A percentile compares a stretch with the other conserved stretches of the same genome.
These are phyloP conservation scores for Ranitomeya imitator DNA, from an alignment of 2,113 vertebrate species.

Conservation along the genomic window DNA sequence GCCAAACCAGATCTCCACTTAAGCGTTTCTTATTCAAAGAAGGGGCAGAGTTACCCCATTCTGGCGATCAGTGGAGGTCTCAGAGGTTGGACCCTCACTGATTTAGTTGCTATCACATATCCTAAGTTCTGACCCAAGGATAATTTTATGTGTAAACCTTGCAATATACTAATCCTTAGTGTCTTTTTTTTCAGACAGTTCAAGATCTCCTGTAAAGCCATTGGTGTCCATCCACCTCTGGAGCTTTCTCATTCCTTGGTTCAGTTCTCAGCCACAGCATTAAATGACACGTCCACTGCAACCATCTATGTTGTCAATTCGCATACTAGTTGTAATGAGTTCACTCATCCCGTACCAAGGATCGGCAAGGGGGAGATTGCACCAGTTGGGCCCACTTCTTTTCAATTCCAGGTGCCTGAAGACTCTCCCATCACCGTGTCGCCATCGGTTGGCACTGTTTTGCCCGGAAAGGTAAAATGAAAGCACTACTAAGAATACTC, in stretches of 20 bases:
- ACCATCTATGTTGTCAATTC: slow-evolving; percentile 74
- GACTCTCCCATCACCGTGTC: slow-evolving; percentile 76
- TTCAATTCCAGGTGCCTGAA: slow-evolving; percentile 77
- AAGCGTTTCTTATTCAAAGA: no score
- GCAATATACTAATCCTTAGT: neutral
- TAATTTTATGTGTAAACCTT: neutral
- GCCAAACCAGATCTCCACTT: no score
- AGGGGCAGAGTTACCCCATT: no score
- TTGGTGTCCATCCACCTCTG: slow-evolving; percentile 82
- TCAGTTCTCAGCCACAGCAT: slow-evolving; percentile 82
- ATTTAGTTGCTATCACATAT: no score
- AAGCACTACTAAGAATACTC: neutral
- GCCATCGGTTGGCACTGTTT: slow-evolving; percentile 77
- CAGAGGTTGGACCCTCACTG: no score
- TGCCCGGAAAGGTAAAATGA: slow-evolving; percentile 73
- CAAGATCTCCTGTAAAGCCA: slow-evolving; percentile 79
- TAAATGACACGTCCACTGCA: slow-evolving; percentile 74
- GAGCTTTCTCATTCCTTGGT: slow-evolving; percentile 85
- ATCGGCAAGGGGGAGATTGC: slow-evolving; percentile 57
- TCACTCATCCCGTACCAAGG: slow-evolving; percentile 64
- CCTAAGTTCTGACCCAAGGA: neutral
- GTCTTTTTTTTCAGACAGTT: slow-evolving; percentile 77
- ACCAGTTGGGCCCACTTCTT: slow-evolving; percentile 73
- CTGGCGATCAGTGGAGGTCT: no score
- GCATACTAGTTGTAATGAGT: slow-evolving; percentile 63